Evolutionary conservation across 1,140 invertebrate genomes (phyloP).

Genomic region (Lanistes nyassanus): DNA sequence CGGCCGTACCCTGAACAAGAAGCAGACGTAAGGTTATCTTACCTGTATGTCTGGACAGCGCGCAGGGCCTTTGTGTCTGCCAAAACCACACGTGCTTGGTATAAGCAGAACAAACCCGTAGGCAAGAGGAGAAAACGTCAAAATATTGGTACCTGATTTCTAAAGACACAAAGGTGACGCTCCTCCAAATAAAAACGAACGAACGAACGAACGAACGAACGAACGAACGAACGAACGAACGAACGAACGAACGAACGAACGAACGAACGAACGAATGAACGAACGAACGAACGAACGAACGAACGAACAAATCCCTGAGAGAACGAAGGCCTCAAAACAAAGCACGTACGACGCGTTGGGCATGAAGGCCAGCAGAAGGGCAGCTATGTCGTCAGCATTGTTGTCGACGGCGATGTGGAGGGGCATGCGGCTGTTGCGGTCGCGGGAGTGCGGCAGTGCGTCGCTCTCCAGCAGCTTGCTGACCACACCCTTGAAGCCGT

Average conservation of each 20-base stretch:
- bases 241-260: background rate
- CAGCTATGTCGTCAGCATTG: conserved; percentile 49
- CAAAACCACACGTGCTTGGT: too few relatives aligned
- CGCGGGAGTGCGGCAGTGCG: conserved; percentile 47
- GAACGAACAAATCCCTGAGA: background rate
- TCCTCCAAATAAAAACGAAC: too few relatives aligned
- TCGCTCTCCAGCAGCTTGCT: conserved; percentile 54
- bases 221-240: background rate
- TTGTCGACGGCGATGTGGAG: conserved; percentile 46
- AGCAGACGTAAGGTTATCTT: background rate
- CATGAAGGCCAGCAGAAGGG: conserved; percentile 51
- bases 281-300: too few relatives aligned
- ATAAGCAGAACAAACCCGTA: too few relatives aligned
- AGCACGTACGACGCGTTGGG: conserved; percentile 48
- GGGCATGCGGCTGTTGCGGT: conserved; percentile 43
- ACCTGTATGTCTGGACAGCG: too few relatives aligned
- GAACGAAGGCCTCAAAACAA: background rate
- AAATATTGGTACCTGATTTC: too few relatives aligned
- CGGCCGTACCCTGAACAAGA: conserved; percentile 37
- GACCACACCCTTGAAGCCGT: conserved; percentile 51
- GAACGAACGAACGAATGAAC: too few relatives aligned
- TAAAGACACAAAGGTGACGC: too few relatives aligned
- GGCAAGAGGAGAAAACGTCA: too few relatives aligned
- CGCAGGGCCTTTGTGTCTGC: background rate
- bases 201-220: background rate